Conservation (phyloP, 1,140 invertebrate genomes). For the Bombus pascuorum region DNA sequence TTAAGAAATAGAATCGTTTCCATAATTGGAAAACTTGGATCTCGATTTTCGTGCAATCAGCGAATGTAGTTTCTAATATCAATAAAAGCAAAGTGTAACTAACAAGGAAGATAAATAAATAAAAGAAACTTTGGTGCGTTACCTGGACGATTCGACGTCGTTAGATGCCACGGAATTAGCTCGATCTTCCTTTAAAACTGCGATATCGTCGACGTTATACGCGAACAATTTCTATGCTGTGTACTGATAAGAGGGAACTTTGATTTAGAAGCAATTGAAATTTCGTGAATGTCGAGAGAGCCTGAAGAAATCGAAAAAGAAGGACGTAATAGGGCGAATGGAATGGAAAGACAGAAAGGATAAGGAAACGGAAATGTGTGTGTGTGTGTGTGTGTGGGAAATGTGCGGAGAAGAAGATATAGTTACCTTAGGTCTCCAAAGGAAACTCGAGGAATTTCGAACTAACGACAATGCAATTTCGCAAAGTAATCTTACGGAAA, state of each 20-base stretch:
- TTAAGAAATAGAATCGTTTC: too few species aligned
- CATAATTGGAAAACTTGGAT: too few species aligned
- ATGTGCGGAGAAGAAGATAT: slow-evolving; percentile 6
- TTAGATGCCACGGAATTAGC: too few species aligned
- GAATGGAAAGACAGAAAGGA: background rate
- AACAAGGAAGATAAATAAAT: too few species aligned
- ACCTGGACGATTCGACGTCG: too few species aligned
- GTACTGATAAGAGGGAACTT: background rate
- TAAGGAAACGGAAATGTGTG: background rate
- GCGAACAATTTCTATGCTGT: too few species aligned
- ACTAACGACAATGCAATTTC: slow-evolving; percentile 59
- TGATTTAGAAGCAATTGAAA: slow-evolving; percentile 2
- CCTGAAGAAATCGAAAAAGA: background rate
- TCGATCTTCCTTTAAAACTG: background rate
- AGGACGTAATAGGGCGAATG: background rate
- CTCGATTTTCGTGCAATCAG: too few species aligned
- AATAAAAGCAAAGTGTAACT: too few species aligned
- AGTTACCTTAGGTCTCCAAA: slow-evolving; percentile 1
- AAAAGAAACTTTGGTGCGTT: too few species aligned
- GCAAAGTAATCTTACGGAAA: slow-evolving; percentile 21
- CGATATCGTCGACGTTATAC: background rate
- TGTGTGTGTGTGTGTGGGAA: too few species aligned
- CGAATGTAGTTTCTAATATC: too few species aligned
- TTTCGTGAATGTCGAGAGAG: background rate
- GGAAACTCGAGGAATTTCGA: slow-evolving; percentile 40